Conservation (phyloP, 2,888 invertebrate genomes). For the Oscheius sp. region DNA sequence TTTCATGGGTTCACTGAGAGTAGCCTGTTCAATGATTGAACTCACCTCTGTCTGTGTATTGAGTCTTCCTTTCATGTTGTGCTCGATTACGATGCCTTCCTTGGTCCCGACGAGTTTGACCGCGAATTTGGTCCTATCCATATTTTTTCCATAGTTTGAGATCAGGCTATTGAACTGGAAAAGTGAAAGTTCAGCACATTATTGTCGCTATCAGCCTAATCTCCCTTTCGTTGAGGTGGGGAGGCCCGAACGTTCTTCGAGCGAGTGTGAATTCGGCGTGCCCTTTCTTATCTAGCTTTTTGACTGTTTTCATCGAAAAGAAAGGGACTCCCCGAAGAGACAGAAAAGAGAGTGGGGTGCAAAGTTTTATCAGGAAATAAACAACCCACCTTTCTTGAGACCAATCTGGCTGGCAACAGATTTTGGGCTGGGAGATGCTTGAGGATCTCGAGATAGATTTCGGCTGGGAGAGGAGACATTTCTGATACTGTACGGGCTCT, state of each 20-base stretch:
- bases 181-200: conserved; percentile 10
- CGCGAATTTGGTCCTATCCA: not conserved
- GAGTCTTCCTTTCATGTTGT: conserved; percentile 16
- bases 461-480: conserved; percentile 22
- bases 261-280: conserved; percentile 23
- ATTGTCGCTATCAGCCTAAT: not conserved
- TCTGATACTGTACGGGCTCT: conserved; percentile 3
- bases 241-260: conserved; percentile 5
- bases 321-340: conserved; percentile 14
- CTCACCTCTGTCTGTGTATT: conserved; percentile 18
- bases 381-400: conserved; percentile 19
- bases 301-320: conserved; percentile 25
- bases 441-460: conserved; percentile 20
- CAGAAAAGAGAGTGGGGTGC: not conserved
- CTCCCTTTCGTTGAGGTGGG: not conserved
- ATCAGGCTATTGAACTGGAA: conserved; percentile 32
- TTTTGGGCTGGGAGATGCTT: conserved; percentile 11
- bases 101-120: conserved; percentile 11
- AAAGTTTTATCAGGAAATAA: conserved; percentile 11
- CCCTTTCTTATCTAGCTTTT: conserved; percentile 13
- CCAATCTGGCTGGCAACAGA: conserved; percentile 1
- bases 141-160: conserved; percentile 20
- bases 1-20: too few species aligned
- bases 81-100: conserved; percentile 23
- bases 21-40: too few species aligned